These are phyloP conservation scores for Microtus pennsylvanicus DNA, from an alignment of 2,113 vertebrate species.

Conservation along the genomic window DNA sequence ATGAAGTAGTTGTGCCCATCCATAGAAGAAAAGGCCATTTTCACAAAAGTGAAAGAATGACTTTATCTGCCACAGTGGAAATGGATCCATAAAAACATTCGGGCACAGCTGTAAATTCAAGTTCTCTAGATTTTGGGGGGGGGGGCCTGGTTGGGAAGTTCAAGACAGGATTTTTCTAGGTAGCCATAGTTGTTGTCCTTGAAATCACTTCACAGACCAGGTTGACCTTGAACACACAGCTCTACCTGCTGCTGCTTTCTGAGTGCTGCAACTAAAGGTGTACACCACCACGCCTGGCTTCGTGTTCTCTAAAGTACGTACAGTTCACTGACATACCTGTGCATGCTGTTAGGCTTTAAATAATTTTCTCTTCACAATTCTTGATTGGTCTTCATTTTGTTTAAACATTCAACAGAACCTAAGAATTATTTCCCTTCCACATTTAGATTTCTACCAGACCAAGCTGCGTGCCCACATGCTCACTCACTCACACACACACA, in stretches of 20 bases:
- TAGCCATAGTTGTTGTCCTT: not conserved
- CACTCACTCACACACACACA: not conserved
- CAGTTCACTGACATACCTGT: constrained; percentile 48
- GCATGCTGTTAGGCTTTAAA: constrained; percentile 62
- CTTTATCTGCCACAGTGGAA: constrained; percentile 43
- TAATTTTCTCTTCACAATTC: constrained; percentile 63
- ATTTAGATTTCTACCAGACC: constrained; percentile 6
- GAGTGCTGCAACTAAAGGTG: not conserved
- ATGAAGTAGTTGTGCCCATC: constrained; percentile 19
- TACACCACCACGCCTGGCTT: not conserved
- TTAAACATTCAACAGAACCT: constrained; percentile 35
- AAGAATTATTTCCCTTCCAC: not conserved
- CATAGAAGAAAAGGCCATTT: constrained; percentile 21
- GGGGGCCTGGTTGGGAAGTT: not conserved
- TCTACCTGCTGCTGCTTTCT: not conserved
- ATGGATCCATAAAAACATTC: constrained; percentile 52
- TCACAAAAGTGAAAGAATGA: constrained; percentile 42
- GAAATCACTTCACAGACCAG: not conserved
- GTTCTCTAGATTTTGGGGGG: not conserved
- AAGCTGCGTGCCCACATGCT: not conserved
- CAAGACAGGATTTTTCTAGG: not conserved
- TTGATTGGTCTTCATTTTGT: constrained; percentile 71
- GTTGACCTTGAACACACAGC: not conserved
- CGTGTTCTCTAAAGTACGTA: constrained; percentile 32
- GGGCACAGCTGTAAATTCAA: constrained; percentile 52